phyloP scores from a whole-genome alignment of 2,888 invertebrate genomes.

The Hypomecis atomaria region DNA sequence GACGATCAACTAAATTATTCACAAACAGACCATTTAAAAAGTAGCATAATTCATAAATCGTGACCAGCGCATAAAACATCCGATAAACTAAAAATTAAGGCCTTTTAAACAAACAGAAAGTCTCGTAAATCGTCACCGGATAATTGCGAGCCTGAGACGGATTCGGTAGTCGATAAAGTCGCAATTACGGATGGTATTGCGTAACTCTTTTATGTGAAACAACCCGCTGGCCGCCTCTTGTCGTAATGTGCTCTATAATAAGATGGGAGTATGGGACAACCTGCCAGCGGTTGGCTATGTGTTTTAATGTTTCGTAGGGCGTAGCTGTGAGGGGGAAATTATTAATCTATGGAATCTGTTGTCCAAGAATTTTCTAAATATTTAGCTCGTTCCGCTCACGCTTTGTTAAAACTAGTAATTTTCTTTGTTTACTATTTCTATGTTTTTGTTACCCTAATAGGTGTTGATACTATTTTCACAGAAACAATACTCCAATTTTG shows the following conservation, averaged over 20 bases:
- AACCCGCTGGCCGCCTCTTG: slow-evolving; percentile 32
- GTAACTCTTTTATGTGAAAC: slow-evolving; percentile 53
- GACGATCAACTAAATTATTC: too few relatives aligned
- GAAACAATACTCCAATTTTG: too few relatives aligned
- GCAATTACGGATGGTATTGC: slow-evolving; percentile 55
- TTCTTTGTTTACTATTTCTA: too few relatives aligned
- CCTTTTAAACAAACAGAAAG: slow-evolving; percentile 49
- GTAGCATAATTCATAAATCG: neutral
- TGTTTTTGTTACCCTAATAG: too few relatives aligned
- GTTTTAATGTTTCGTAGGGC: neutral
- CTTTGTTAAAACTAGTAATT: too few relatives aligned
- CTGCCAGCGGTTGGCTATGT: slow-evolving; percentile 18
- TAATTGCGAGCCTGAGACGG: slow-evolving; percentile 48
- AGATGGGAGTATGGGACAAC: slow-evolving; percentile 25
- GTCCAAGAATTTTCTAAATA: too few relatives aligned
- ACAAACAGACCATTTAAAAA: too few relatives aligned
- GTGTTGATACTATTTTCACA: too few relatives aligned
- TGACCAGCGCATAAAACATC: slow-evolving; percentile 2
- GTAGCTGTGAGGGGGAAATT: too few relatives aligned
- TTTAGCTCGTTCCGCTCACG: too few relatives aligned
- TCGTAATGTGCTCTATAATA: slow-evolving; percentile 37
- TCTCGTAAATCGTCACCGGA: slow-evolving; percentile 41
- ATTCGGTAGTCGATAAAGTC: slow-evolving; percentile 54
- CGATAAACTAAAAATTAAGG: slow-evolving; percentile 16
- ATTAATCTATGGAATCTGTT: too few relatives aligned